Evolutionary conservation across 2,888 invertebrate genomes (phyloP), one percentile per base, ranked within the genome.

Genomic region (Bellardia pandia): DNA sequence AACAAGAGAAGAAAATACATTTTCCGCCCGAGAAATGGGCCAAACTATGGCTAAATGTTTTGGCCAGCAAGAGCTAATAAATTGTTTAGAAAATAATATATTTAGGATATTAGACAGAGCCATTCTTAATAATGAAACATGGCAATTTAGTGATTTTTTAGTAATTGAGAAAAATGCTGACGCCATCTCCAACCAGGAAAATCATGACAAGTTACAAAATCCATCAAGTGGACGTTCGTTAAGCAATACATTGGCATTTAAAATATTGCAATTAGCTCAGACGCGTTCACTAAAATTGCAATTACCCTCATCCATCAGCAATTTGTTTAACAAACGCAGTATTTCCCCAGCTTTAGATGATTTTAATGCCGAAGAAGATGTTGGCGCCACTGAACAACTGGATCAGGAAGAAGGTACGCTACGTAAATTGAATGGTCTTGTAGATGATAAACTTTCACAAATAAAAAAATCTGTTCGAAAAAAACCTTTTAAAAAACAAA

Each of bases 31-130:
- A 6, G 83, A 88, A 30, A 60, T 93, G 23, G 91, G 92, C 0
- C 90, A 89, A 23, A 56, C 90, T 53, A 75, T 93, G 77, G 90
- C 90, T 9, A 90, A 91, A 23, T 94, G 94, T 62, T 86, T 93
- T 23, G 88, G 88, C 2, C 88, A 89, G 3, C 40, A 85, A 3
- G 71, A 80, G 60, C 90, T 89, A 16, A 79, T 87, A 79, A 89
- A 90, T 37, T 95, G 95, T 88, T 86, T 95, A n/a, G 94, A 94
- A 79, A 92, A 92, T 81, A 92, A 93, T 87, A 91, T 94, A 0
- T 88, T 94, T 58, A 90, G 92, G 7, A 86, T 93, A 11, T 90
- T 95, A 64, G 94, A 95, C 85, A 91, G 92, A 11, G 94, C 94
- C 3, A 90, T 94, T 9, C 89, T 90, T 88, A 93, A 93, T 79